Percentiles rank a stretch among this genome's conserved stretches.
phyloP scores from a whole-genome alignment of 2,888 invertebrate genomes.

The Seira sanloemensis region DNA sequence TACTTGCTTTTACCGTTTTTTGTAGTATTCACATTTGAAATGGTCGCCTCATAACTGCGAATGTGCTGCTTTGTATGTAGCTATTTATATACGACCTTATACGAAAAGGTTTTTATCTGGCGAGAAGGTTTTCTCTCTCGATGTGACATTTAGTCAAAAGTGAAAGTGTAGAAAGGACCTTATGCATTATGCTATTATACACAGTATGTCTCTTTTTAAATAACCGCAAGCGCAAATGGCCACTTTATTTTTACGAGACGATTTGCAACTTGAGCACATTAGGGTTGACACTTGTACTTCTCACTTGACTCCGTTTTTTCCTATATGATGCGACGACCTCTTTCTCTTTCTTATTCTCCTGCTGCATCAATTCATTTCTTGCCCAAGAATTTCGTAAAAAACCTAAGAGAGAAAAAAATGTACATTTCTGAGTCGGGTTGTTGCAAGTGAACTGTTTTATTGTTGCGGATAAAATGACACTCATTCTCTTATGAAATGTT shows the following conservation, averaged over 20 bases:
- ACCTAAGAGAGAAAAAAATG: background rate
- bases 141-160: too few relatives aligned
- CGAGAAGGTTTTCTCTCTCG: too few relatives aligned
- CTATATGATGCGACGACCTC: background rate
- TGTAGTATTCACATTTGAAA: too few relatives aligned
- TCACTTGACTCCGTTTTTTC: slow-evolving; percentile 38
- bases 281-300: slow-evolving; percentile 69
- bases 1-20: too few relatives aligned
- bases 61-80: too few relatives aligned
- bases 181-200: background rate
- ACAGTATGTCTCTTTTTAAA: slow-evolving; percentile 37
- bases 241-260: slow-evolving; percentile 70
- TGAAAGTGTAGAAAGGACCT: slow-evolving; percentile 33
- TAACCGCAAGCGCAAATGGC: slow-evolving; percentile 66
- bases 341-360: slow-evolving; percentile 19
- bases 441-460: background rate
- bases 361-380: slow-evolving; percentile 37
- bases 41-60: too few relatives aligned
- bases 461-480: background rate
- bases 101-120: too few relatives aligned
- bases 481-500: background rate
- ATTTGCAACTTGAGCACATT: slow-evolving; percentile 70
- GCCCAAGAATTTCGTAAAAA: slow-evolving; percentile 25
- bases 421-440: background rate
- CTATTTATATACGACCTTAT: too few relatives aligned